phyloP scores from a whole-genome alignment of 2,888 invertebrate species.

The Noctuana brunneofusca region DNA sequence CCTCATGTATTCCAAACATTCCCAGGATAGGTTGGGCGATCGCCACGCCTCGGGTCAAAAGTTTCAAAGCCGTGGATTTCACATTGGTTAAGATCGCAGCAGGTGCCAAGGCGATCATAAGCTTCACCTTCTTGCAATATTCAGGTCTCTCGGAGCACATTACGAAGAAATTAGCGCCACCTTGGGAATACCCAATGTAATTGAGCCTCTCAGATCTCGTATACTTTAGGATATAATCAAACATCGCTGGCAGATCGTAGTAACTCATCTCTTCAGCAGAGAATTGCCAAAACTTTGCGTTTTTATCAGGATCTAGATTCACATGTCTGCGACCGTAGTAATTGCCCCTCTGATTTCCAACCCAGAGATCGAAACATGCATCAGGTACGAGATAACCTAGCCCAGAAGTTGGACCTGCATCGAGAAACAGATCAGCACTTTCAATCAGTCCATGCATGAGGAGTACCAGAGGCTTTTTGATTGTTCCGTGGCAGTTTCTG shows the following conservation, averaged over 20 bases:
- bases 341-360: slow-evolving; percentile 79
- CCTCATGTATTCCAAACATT: neutral
- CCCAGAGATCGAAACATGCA: slow-evolving; percentile 66
- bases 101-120: slow-evolving; percentile 80
- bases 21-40: neutral
- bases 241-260: slow-evolving; percentile 86
- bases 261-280: slow-evolving; percentile 87
- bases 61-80: slow-evolving; percentile 44
- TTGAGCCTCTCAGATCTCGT: slow-evolving; percentile 79
- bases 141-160: slow-evolving; percentile 75
- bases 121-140: slow-evolving; percentile 80
- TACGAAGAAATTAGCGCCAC: slow-evolving; percentile 80
- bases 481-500: slow-evolving; percentile 36
- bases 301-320: slow-evolving; percentile 53
- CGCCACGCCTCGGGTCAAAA: neutral
- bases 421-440: slow-evolving; percentile 49
- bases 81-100: slow-evolving; percentile 71
- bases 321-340: slow-evolving; percentile 80
- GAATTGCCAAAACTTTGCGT: slow-evolving; percentile 73
- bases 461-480: slow-evolving; percentile 42
- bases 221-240: slow-evolving; percentile 49
- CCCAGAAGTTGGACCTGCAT: slow-evolving; percentile 65
- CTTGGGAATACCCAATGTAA: slow-evolving; percentile 87
- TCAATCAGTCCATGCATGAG: slow-evolving; percentile 52
- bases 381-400: slow-evolving; percentile 11